phyloP scores from a whole-genome alignment of 2,888 invertebrate species.

The Subacronicta megacephala region DNA sequence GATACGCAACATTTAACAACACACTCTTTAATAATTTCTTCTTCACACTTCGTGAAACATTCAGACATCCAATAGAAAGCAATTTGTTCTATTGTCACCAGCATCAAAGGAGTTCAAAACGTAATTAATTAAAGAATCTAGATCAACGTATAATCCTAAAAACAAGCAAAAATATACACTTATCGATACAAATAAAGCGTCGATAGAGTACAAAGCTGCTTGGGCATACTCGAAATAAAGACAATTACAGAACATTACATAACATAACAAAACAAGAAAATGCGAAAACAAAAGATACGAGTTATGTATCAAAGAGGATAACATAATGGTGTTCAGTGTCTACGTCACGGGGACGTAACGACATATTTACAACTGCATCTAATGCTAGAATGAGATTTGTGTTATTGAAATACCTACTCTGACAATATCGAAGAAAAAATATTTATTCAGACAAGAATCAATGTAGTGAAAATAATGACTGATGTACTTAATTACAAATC shows the following conservation, averaged over 20 bases:
- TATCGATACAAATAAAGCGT: slow-evolving; percentile 23
- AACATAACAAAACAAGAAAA: slow-evolving; percentile 63
- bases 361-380: slow-evolving; percentile 1
- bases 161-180: slow-evolving; percentile 33
- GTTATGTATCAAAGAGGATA: slow-evolving; percentile 64
- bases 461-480: too few relatives aligned
- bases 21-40: slow-evolving; percentile 52
- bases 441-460: too few relatives aligned
- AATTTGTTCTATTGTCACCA: slow-evolving; percentile 52
- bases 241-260: slow-evolving; percentile 63
- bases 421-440: too few relatives aligned
- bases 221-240: slow-evolving; percentile 39
- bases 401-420: too few relatives aligned
- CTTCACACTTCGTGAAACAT: slow-evolving; percentile 51
- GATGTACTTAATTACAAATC: too few relatives aligned
- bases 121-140: slow-evolving; percentile 65
- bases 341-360: slow-evolving; percentile 51
- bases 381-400: too few relatives aligned
- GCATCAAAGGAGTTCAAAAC: slow-evolving; percentile 61
- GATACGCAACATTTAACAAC: slow-evolving; percentile 38
- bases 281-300: slow-evolving; percentile 57
- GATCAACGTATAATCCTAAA: slow-evolving; percentile 46
- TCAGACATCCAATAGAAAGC: slow-evolving; percentile 46
- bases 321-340: slow-evolving; percentile 29
- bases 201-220: slow-evolving; percentile 46